Base-by-base conservation (phyloP, 2,797 vertebrate species). In the Phyllotis vaccarum region DNA sequence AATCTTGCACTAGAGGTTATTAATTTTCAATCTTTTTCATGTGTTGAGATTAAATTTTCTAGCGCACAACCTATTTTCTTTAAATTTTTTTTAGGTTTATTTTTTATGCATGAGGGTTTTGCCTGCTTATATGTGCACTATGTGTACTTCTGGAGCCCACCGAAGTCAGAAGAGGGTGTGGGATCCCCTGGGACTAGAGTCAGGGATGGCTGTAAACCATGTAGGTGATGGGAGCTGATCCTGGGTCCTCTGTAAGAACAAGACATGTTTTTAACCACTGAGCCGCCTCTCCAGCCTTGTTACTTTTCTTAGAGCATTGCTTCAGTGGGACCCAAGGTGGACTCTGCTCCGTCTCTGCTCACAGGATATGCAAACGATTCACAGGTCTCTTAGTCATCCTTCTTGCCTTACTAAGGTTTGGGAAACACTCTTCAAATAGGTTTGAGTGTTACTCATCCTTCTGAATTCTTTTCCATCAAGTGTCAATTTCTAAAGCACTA, bases 391-490 rank as follows among this genome's bases (percentile, higher is more conserved):
- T 81, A 60, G 46, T 83, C 62, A 49, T 52, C 27, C 86, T 92
- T 95, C 74, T 79, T 88, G 22, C 43, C n/a, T 76, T 86, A 31
- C 17, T 49, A 93, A 92, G 89, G 58, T 16, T 70, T 54, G 64
- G 19, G 46, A 81, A 21, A 93, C 29, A 62, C 9, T 29, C 27
- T 49, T 66, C 79, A 86, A 85, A 24, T 72, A 74, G 60, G n/a
- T 24, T 58, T 56, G 43, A 85, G 14, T 82, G 90, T 70, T 68
- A n/a, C 2, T 82, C 31, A 58, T 81, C 58, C 64, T 95, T 92
- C 76, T 90, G 64, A 95, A 86, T 91, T 90, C 11, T 88, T 96
- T 95, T 56, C 70, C 6, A 80, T 19, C 76, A 52, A 62, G 16
- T 89, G 40, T 85, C 62, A 76, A 34, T 12, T 85, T 74, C 79